These are phyloP conservation scores for Phaedon cochleariae DNA, from an alignment of 2,888 invertebrate genomes.

Conservation along the genomic window DNA sequence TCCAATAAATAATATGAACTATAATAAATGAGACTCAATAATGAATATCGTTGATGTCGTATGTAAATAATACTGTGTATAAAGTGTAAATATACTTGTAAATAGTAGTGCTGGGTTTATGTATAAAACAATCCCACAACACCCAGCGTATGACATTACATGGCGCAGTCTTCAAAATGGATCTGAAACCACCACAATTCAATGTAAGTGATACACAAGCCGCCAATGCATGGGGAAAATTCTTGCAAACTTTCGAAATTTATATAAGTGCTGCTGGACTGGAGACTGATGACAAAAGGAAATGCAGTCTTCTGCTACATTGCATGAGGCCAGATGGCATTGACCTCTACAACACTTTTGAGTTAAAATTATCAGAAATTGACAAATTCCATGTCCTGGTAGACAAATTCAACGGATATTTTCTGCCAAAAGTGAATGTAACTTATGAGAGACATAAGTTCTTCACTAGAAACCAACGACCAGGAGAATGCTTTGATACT, in stretches of 20 bases:
- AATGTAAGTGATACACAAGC: slow-evolving; percentile 9
- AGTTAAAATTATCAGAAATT: slow-evolving; percentile 1
- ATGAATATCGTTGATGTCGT: too few relatives aligned
- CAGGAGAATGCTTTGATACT: slow-evolving; percentile 11
- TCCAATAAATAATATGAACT: too few relatives aligned
- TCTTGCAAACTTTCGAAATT: slow-evolving; percentile 11
- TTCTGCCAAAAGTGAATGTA: slow-evolving; percentile 4
- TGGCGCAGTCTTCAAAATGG: slow-evolving; percentile 14
- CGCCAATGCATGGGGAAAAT: slow-evolving; percentile 11
- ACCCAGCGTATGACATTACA: neutral
- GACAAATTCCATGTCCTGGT: slow-evolving; percentile 2
- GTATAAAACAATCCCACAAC: too few relatives aligned
- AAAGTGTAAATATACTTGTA: too few relatives aligned
- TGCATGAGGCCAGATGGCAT: slow-evolving; percentile 8
- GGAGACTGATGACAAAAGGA: slow-evolving; percentile 4
- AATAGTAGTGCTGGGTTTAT: too few relatives aligned
- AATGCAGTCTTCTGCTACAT: slow-evolving; percentile 12
- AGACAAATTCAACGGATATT: slow-evolving; percentile 8
- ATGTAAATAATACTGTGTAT: too few relatives aligned
- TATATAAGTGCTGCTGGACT: neutral
- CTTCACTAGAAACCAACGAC: slow-evolving; percentile 13
- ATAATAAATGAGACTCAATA: too few relatives aligned
- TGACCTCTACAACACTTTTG: slow-evolving; percentile 14
- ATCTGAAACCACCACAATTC: slow-evolving; percentile 10
- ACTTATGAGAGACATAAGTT: slow-evolving; percentile 15